Base-by-base conservation (phyloP, 2,797 vertebrate species). In the Leuciscus waleckii region DNA sequence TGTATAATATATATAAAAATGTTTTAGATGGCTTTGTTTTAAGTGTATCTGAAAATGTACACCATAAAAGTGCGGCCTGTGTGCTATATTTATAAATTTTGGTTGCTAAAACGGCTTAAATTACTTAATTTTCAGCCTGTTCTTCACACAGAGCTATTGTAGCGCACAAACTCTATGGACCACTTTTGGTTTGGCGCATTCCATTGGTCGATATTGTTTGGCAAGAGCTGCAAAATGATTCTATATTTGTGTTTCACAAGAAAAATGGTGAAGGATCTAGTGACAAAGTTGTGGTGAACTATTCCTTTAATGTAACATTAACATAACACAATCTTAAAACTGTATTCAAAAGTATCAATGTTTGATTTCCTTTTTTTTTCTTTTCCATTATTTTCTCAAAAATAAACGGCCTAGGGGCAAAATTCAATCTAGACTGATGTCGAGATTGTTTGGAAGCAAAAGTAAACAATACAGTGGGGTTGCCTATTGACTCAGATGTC, bases 401-500 rank as follows among this genome's bases (percentile, higher is more conserved):
- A 94, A 94, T 92, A 94, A 93, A 94, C 92, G 92, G 92, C 92
- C 92, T 92, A 89, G 10, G 49, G 91, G 68, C 90, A 92, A 87
- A 94, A 94, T 93, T 91, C 93, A 92, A 94, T 92, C 89, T 88
- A 89, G 83, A 89, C 75, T 90, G 90, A 93, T 91, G 93, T 95
- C 92, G 91, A 86, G 90, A 92, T 91, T 94, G 94, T 94, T 95
- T 94, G 90, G 92, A 92, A 82, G 92, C 92, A 92, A 93, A 92
- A 88, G 91, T 94, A 95, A 95, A 95, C 93, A 93, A 90, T 92
- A 90, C 90, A 92, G 93, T 89, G 86, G 91, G 93, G 90, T 91
- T 92, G 92, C 91, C 92, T 90, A 84, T 91, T 91, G 92, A 90
- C 92, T 94, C 92, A 90, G 93, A 93, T 92, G 90, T 89, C 87